Evolutionary conservation across 1,140 invertebrate genomes (phyloP), one percentile per base, ranked within the genome.

Genomic region (Asobara japonica): DNA sequence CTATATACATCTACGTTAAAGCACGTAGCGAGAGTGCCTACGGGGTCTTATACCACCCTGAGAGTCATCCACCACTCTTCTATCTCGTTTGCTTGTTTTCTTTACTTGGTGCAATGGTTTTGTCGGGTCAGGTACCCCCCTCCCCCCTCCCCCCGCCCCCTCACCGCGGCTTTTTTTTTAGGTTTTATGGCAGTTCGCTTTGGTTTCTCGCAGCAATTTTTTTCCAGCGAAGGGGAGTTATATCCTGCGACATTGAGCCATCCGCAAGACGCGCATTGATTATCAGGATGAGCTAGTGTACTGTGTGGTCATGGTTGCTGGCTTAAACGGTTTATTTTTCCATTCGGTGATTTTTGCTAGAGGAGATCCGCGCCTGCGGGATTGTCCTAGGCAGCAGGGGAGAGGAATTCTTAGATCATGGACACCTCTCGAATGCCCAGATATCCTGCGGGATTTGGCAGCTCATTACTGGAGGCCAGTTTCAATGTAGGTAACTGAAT

Each of bases 1-100:
- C 69, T 74, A 70, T 73, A 67, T 73, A 62, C 72, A 72, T 73
- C 71, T 67, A 64, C 72, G 62, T 73, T 68, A 11, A 20, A 18
- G 41, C 51, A 68, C 64, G 56, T 75, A 71, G 36, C 64, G n/a
- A 20, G 16, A 27, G 65, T 51, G 29, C 38, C 22, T 51, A n/a
- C 56, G 41, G 51, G n/a, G 22, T 65, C 51, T 16, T 64, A 56
- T 72, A 65, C 73, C 62, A 70, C 45, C 61, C 73, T 51, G 51
- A 27, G n/a, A n/a, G 62, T 27, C 30, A 16, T 60, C 60, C 41
- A 45, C 38, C 74, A 22, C 56, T 60, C 10, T 60, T 13, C n/a
- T 36, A 48, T 16, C 33, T 31, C 13, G 10, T 38, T 38, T 38
- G 10, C 36, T 8, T n/a, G n/a, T 45, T 45, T 45, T 45, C 41